These are phyloP conservation scores for Metacarcinus magister DNA, from an alignment of 2,888 invertebrate species.

Conservation along the genomic window DNA sequence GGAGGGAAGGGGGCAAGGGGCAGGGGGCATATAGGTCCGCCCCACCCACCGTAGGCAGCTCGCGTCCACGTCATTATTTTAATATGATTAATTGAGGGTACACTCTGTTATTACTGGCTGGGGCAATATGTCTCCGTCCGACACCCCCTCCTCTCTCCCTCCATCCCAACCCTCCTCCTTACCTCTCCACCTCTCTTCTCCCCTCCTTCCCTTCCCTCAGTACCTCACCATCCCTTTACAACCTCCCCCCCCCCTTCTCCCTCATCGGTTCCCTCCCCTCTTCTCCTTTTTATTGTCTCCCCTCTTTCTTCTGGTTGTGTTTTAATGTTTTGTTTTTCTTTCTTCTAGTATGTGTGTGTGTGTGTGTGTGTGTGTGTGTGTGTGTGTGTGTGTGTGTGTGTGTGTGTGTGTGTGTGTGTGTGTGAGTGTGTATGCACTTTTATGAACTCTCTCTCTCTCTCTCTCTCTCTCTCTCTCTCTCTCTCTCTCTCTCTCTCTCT, in stretches of 20 bases:
- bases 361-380: background rate
- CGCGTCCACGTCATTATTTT: slow-evolving; percentile 72
- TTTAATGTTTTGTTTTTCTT: background rate
- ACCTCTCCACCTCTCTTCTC: background rate
- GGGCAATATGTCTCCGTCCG: slow-evolving; percentile 63
- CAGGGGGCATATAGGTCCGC: slow-evolving; percentile 18
- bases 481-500: background rate
- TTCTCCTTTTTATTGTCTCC: background rate
- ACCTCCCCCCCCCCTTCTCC: background rate
- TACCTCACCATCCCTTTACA: background rate
- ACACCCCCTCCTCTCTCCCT: slow-evolving; percentile 3
- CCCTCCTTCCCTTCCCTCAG: background rate
- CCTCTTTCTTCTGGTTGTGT: background rate
- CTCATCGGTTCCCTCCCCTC: background rate
- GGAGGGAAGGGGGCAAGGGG: background rate
- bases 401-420: slow-evolving; percentile 44
- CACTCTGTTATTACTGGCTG: slow-evolving; percentile 68
- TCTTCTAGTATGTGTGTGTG: background rate
- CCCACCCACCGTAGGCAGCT: slow-evolving; percentile 38
- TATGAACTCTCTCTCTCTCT: background rate
- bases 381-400: slow-evolving; percentile 11
- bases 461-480: slow-evolving; percentile 26
- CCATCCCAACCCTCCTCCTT: background rate
- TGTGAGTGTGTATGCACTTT: background rate
- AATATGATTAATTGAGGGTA: slow-evolving; percentile 70